Percentiles rank a stretch among this genome's conserved stretches.
Evolutionary conservation across 2,888 invertebrate genomes (phyloP).

Genomic region (Aelia acuminata): DNA sequence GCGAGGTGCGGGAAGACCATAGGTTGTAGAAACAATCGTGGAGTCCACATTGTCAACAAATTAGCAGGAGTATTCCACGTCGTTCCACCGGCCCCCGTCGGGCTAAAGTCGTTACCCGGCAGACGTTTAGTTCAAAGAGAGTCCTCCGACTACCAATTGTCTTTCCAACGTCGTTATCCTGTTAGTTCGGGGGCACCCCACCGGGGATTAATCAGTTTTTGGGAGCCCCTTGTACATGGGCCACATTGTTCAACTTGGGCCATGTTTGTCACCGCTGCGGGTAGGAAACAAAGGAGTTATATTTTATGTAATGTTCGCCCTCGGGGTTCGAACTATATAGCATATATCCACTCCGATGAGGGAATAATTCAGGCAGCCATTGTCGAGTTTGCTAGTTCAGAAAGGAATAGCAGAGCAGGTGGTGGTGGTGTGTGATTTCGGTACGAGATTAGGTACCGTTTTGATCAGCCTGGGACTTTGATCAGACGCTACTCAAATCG

Average conservation of each 20-base stretch:
- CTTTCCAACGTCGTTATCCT: constrained; percentile 35
- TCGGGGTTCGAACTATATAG: constrained; percentile 12
- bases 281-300: constrained; percentile 13
- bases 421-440: background rate
- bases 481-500: background rate
- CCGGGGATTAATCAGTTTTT: constrained; percentile 40
- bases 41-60: constrained; percentile 23
- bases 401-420: constrained; percentile 27
- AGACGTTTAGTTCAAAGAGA: constrained; percentile 42
- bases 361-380: constrained; percentile 11
- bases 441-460: background rate
- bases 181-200: constrained; percentile 21
- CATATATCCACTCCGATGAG: background rate
- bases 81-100: background rate
- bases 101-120: constrained; percentile 12
- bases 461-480: background rate
- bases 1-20: background rate
- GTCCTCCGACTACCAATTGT: constrained; percentile 23
- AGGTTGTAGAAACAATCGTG: background rate
- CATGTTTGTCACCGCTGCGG: constrained; percentile 2
- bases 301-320: constrained; percentile 25
- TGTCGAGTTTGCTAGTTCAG: constrained; percentile 12
- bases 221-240: constrained; percentile 34
- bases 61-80: constrained; percentile 10
- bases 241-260: constrained; percentile 25